Base-by-base conservation (phyloP, 2,888 invertebrate genomes). In the Mythimna impura region DNA sequence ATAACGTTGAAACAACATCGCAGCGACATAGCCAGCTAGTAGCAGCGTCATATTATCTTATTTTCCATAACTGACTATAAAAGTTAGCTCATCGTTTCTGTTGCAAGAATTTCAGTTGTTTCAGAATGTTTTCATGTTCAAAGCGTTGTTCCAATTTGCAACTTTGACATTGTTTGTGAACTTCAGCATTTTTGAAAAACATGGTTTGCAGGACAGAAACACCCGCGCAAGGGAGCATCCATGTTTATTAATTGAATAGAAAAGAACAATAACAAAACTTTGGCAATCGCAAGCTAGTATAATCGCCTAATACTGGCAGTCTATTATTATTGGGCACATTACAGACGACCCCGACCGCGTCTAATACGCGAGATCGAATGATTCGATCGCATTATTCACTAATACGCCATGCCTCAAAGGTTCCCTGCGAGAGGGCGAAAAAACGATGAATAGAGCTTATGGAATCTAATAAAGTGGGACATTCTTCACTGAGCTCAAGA, bases 401-500 rank as follows among this genome's bases (percentile, higher is more conserved):
- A 95, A 95, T 95, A 93, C 94, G 91, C 88, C 86, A 91, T 91
- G 91, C 92, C 87, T 89, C 93, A 94, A 95, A 93, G 94, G 91
- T 90, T 87, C 91, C 92, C 91, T 92, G 81, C 68, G 84, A 86
- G 90, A 92, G 94, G 94, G 93, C 90, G 93, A 92, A 94, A 94
- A 94, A 94, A 93, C 91, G 92, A 90, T 95, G 95, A 95, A 95
- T 95, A 92, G 94, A 86, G 95, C 93, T 95, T 94, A 94, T 87
- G 94, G 94, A 96, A 95, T 95, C 95, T 95, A 95, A 96, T 96
- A 95, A 95, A 94, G 93, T 93, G 92, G 94, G 87, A 91, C 91
- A 94, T 95, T 94, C 94, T 93, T 92, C 86, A 89, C 79, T 87
- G 87, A 90, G 90, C 89, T 90, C 88, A 88, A 83, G 80, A 73